Evolutionary conservation across 2,888 invertebrate species (phyloP).

Genomic region (Celastrina argiolus): DNA sequence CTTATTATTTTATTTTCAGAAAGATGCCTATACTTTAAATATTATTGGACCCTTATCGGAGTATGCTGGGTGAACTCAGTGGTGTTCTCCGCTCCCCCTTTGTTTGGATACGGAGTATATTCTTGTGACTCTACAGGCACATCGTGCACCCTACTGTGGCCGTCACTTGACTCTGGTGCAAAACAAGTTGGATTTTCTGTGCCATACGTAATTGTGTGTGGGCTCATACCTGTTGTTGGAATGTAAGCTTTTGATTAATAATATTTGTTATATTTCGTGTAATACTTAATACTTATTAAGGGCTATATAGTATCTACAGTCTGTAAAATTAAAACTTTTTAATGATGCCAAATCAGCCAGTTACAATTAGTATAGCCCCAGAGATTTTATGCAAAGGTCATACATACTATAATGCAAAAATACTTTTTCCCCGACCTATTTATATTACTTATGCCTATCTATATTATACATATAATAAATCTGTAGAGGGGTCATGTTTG

Average conservation of each 20-base stretch:
- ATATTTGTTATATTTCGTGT: too few relatives aligned
- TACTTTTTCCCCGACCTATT: too few relatives aligned
- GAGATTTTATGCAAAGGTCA: too few relatives aligned
- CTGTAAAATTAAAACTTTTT: too few relatives aligned
- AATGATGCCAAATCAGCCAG: too few relatives aligned
- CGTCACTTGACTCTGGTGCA: slow-evolving; percentile 53
- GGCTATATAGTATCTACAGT: too few relatives aligned
- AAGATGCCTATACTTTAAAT: slow-evolving; percentile 56
- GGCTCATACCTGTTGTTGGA: slow-evolving; percentile 59
- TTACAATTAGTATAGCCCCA: too few relatives aligned
- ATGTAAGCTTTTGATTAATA: slow-evolving; percentile 67
- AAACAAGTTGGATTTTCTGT: slow-evolving; percentile 65
- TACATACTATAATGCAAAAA: too few relatives aligned
- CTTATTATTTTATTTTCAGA: slow-evolving; percentile 50
- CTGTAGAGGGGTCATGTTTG: too few relatives aligned
- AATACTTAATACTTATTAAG: too few relatives aligned
- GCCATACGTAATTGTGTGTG: slow-evolving; percentile 63
- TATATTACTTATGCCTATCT: too few relatives aligned
- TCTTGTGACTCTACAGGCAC: slow-evolving; percentile 73
- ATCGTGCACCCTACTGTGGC: slow-evolving; percentile 69
- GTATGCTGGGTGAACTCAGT: slow-evolving; percentile 62
- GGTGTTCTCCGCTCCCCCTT: slow-evolving; percentile 66
- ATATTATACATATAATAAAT: too few relatives aligned
- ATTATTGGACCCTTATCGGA: slow-evolving; percentile 64
- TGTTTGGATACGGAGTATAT: slow-evolving; percentile 70